Evolutionary conservation across 2,888 invertebrate species (phyloP).

Genomic region (Drosophila histrio): DNA sequence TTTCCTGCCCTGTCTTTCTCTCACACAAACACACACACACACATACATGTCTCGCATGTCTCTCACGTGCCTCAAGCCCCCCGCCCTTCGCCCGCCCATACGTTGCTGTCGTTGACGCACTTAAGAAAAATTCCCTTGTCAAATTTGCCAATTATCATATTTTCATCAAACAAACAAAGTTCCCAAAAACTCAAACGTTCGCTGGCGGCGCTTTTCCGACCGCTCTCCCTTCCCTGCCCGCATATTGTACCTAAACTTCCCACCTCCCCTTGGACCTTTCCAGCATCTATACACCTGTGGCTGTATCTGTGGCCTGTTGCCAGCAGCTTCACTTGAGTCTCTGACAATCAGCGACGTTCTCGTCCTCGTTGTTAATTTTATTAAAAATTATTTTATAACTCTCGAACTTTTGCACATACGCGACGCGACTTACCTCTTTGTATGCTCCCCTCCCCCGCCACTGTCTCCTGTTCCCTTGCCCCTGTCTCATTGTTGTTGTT

Average conservation of each 20-base stretch:
- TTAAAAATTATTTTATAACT: constrained; percentile 81
- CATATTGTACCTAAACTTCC: neutral
- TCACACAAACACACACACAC: constrained; percentile 21
- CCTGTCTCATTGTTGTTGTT: constrained; percentile 25
- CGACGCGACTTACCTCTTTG: constrained; percentile 21
- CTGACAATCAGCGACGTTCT: constrained; percentile 50
- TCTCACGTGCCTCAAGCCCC: constrained; percentile 18
- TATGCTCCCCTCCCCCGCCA: neutral
- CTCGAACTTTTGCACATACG: constrained; percentile 57
- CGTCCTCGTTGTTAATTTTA: constrained; percentile 80
- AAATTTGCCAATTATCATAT: constrained; percentile 84
- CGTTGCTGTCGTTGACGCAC: constrained; percentile 62
- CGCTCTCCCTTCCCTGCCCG: neutral
- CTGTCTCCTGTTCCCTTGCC: neutral
- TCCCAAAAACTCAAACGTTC: constrained; percentile 65
- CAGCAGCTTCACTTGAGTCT: constrained; percentile 41
- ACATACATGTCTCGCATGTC: constrained; percentile 36
- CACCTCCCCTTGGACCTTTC: neutral
- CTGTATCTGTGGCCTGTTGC: constrained; percentile 37
- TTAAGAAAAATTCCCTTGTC: constrained; percentile 83
- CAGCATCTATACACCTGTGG: constrained; percentile 39
- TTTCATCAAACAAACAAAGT: constrained; percentile 82
- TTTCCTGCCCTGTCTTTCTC: constrained; percentile 5
- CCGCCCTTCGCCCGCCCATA: constrained; percentile 2
- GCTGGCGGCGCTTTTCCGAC: constrained; percentile 37